A percentile compares a stretch with the other conserved stretches of the same genome.
phyloP scores from a whole-genome alignment of 2,797 vertebrate species.

The Hippoglossus hippoglossus region DNA sequence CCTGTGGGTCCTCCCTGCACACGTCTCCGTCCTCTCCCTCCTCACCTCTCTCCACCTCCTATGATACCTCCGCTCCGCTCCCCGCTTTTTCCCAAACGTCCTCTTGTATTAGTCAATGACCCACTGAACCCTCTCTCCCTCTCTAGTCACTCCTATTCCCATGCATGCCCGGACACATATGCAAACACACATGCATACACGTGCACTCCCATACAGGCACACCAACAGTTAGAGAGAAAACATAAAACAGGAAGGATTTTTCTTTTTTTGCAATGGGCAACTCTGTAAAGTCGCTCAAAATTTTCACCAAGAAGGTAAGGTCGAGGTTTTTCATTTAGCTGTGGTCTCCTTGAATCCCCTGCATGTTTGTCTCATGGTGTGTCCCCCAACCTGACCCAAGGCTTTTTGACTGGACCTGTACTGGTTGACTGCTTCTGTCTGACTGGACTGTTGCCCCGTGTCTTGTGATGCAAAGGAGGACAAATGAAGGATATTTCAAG shows the following conservation, averaged over 20 bases:
- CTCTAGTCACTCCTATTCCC: conserved; percentile 62
- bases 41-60: conserved; percentile 44
- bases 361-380: conserved; percentile 64
- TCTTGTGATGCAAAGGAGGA: conserved; percentile 6
- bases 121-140: conserved; percentile 67
- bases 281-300: conserved; percentile 97
- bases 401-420: conserved; percentile 57
- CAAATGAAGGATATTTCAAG: conserved; percentile 3
- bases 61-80: conserved; percentile 39
- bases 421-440: conserved; percentile 45
- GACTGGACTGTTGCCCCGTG: conserved; percentile 22
- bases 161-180: conserved; percentile 79
- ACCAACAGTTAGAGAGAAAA: conserved; percentile 68
- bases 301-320: conserved; percentile 98
- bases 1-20: conserved; percentile 45
- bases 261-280: conserved; percentile 90
- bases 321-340: conserved; percentile 49
- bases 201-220: conserved; percentile 56
- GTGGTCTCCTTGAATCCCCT: conserved; percentile 44
- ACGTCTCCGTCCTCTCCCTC: conserved; percentile 51
- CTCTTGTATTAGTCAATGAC: conserved; percentile 71
- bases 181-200: conserved; percentile 76
- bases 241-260: conserved; percentile 69
- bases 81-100: conserved; percentile 62
- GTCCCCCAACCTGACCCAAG: conserved; percentile 35